Conservation (phyloP, 2,797 vertebrate genomes). For the Gallinago solitaria region DNA sequence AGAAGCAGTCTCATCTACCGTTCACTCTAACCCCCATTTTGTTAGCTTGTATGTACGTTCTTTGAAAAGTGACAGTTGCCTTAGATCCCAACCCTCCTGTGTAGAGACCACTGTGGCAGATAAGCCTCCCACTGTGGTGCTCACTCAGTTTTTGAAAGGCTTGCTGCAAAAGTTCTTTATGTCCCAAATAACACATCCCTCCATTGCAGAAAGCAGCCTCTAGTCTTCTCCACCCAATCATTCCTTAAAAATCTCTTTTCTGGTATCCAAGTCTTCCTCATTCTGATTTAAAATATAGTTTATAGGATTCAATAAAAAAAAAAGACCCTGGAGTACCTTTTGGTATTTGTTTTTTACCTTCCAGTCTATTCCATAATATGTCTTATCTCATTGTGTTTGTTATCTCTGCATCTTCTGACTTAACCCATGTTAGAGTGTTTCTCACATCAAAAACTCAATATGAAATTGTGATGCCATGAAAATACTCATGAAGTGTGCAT, state of each 20-base stretch:
- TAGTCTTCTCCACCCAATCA: not conserved
- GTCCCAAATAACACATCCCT: not conserved
- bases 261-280: not conserved
- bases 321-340: not conserved
- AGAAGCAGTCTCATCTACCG: not conserved
- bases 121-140: not conserved
- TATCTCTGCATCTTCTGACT: not conserved
- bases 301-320: not conserved
- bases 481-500: fast-evolving
- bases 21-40: not conserved
- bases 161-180: not conserved
- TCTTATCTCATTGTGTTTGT: not conserved
- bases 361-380: not conserved
- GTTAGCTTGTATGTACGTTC: not conserved
- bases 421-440: fast-evolving
- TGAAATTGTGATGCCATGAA: not conserved
- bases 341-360: not conserved
- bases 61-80: not conserved
- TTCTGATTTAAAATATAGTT: not conserved
- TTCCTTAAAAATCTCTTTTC: not conserved
- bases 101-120: not conserved
- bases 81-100: not conserved
- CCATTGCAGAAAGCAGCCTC: not conserved
- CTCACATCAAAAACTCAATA: not conserved
- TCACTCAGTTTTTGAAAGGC: not conserved